phyloP scores from a whole-genome alignment of 1,140 invertebrate genomes.

The Phenacoccus solenopsis region DNA sequence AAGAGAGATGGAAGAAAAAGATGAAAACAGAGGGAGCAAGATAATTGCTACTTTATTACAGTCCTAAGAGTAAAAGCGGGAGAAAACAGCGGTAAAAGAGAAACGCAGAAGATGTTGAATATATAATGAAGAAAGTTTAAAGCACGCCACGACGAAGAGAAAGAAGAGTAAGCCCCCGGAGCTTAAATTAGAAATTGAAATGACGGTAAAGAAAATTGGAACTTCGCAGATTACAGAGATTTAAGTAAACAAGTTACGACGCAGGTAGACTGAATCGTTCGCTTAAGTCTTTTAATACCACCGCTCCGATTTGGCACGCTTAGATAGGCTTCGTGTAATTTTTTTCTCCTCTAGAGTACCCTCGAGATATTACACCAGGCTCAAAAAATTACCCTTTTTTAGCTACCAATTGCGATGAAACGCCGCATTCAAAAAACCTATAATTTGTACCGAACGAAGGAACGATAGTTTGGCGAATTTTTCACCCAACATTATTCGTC shows the following conservation, averaged over 20 bases:
- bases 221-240: constrained; percentile 6
- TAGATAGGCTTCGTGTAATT: no score
- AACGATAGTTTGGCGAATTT: no score
- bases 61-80: neutral
- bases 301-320: no score
- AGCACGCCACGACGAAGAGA: neutral
- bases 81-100: constrained; percentile 11
- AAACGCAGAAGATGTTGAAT: constrained; percentile 8
- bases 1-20: neutral
- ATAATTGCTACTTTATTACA: constrained; percentile 17
- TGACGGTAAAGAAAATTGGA: constrained; percentile 16
- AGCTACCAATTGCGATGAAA: no score
- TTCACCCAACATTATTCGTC: no score
- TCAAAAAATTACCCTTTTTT: no score
- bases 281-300: constrained; percentile 4
- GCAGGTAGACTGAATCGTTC: neutral
- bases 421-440: no score
- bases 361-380: no score
- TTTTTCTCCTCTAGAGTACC: no score
- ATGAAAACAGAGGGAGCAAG: constrained; percentile 5
- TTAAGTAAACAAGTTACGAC: constrained; percentile 5
- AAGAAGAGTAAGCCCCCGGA: neutral
- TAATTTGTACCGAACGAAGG: no score
- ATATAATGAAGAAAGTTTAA: constrained; percentile 14
- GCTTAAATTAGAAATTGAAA: constrained; percentile 17